These are phyloP conservation scores for Petrocephalus zakoni DNA, from an alignment of 2,113 vertebrate genomes.

Conservation along the genomic window DNA sequence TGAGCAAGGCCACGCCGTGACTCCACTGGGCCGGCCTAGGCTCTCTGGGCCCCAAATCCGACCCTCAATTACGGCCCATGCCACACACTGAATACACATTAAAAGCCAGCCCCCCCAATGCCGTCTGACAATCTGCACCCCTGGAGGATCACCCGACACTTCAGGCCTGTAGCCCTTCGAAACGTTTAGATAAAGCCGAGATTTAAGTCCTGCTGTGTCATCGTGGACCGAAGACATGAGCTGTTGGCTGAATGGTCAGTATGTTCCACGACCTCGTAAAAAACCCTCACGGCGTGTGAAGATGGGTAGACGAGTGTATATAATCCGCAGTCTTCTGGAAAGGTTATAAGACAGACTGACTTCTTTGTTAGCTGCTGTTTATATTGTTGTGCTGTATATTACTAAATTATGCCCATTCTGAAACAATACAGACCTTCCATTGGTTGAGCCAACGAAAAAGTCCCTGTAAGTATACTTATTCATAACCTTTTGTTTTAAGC, in stretches of 20 bases:
- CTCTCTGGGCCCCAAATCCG: slow-evolving; percentile 46
- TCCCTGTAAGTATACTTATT: background rate
- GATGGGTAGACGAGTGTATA: no score
- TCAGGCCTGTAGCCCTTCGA: background rate
- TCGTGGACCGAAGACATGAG: no score
- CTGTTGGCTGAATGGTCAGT: no score
- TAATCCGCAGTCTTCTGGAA: no score
- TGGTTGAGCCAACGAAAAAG: background rate
- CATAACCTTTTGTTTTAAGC: background rate
- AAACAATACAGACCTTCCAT: background rate
- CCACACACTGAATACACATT: slow-evolving; percentile 57
- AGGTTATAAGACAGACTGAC: no score
- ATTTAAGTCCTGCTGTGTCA: background rate
- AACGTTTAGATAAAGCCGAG: background rate
- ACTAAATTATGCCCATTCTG: background rate
- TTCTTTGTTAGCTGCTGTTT: no score
- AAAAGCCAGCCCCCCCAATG: slow-evolving; percentile 49
- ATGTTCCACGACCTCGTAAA: no score
- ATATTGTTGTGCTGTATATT: no score
- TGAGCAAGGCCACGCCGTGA: slow-evolving; percentile 41
- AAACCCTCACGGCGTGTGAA: no score
- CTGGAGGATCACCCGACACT: background rate
- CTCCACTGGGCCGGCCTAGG: slow-evolving; percentile 39
- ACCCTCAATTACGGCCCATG: slow-evolving; percentile 15
- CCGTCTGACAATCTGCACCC: slow-evolving; percentile 27